Conservation (phyloP, 2,888 invertebrate genomes). For the Acanthoscelides obtectus region DNA sequence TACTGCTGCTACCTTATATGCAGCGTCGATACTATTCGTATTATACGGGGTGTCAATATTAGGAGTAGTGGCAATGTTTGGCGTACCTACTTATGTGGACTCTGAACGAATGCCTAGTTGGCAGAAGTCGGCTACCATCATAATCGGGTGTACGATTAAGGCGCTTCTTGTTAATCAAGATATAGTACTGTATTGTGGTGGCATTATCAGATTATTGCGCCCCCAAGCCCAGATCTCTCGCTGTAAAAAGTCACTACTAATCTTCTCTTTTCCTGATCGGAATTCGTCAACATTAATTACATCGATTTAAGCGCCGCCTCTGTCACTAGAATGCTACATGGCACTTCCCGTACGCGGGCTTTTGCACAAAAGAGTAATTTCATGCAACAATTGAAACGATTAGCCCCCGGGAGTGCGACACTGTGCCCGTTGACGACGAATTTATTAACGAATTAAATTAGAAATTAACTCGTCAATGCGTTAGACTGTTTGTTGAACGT, state of each 20-base stretch:
- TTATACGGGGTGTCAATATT: neutral
- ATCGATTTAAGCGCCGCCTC: neutral
- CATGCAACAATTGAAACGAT: slow-evolving; percentile 46
- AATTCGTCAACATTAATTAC: no score
- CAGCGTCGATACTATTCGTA: neutral
- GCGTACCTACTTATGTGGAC: neutral
- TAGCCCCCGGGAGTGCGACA: slow-evolving; percentile 44
- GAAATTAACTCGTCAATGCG: slow-evolving; percentile 51
- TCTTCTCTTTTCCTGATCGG: no score
- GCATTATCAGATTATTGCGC: no score
- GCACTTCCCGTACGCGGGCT: neutral
- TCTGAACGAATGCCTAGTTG: no score
- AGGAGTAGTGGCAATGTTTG: neutral
- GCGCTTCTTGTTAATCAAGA: no score
- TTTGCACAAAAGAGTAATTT: slow-evolving; percentile 41
- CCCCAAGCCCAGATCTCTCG: no score
- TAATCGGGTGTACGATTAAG: no score
- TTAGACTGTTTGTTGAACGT: slow-evolving; percentile 18
- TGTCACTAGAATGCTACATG: neutral
- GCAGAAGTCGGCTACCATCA: no score
- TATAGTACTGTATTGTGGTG: no score
- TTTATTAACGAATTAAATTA: slow-evolving; percentile 54
- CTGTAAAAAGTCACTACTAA: no score
- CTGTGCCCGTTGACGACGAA: slow-evolving; percentile 36
- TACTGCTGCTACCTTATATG: neutral